phyloP scores from a whole-genome alignment of 1,140 invertebrate species.

The Argopecten irradians region DNA sequence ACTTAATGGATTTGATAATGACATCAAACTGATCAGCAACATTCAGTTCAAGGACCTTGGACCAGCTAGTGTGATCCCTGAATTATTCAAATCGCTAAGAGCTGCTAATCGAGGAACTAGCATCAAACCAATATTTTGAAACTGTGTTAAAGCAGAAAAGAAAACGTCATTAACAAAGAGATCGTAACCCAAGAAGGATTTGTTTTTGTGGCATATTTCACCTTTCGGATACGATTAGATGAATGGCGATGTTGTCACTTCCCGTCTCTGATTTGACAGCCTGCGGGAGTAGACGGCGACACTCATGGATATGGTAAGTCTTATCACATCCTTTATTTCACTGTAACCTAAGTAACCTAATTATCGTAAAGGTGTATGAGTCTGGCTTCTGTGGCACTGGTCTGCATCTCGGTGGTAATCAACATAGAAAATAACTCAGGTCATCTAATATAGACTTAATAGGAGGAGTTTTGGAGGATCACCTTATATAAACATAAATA shows the following conservation, averaged over 20 bases:
- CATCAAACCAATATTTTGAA: neutral
- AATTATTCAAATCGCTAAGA: neutral
- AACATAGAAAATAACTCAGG: neutral
- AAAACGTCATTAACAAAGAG: neutral
- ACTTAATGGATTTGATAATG: too few relatives aligned
- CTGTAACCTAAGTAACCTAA: neutral
- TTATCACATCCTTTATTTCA: neutral
- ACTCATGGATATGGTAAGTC: constrained; percentile 21
- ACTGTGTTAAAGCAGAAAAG: neutral
- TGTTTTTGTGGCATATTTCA: neutral
- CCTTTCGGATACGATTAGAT: neutral
- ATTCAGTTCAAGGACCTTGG: too few relatives aligned
- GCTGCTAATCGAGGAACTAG: neutral
- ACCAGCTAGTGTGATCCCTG: too few relatives aligned
- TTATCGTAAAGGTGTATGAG: neutral
- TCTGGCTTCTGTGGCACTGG: neutral
- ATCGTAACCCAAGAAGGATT: too few relatives aligned
- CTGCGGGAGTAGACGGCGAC: neutral
- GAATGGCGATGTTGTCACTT: neutral
- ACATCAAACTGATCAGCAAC: too few relatives aligned
- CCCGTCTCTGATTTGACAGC: neutral
- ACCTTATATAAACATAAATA: too few relatives aligned
- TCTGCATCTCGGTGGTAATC: neutral
- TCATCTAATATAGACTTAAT: neutral
- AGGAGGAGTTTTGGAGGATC: neutral